Conservation (phyloP, 2,888 invertebrate genomes). For the Erebia palarica region DNA sequence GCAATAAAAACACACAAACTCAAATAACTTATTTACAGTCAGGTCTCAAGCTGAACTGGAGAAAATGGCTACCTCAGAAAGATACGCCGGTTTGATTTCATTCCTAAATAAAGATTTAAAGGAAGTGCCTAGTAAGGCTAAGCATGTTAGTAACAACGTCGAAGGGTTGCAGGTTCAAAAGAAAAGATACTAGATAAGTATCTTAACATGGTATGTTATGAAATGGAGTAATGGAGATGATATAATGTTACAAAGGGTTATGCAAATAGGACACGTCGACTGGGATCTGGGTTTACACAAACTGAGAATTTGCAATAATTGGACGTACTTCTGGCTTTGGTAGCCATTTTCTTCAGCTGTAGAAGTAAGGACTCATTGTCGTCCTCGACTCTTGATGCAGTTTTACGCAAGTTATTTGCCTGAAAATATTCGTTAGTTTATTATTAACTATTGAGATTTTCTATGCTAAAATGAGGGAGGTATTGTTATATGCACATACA, state of each 20-base stretch:
- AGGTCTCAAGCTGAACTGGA: constrained; percentile 60
- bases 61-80: constrained; percentile 81
- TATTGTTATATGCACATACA: constrained; percentile 47
- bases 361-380: constrained; percentile 97
- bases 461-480: constrained; percentile 36
- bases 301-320: constrained; percentile 65
- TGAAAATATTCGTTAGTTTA: constrained; percentile 82
- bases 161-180: constrained; percentile 50
- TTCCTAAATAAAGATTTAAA: constrained; percentile 47
- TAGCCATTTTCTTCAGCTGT: constrained; percentile 98
- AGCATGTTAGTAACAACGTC: constrained; percentile 70
- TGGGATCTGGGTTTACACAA: constrained; percentile 54
- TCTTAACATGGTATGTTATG: constrained; percentile 44
- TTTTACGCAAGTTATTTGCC: constrained; percentile 94
- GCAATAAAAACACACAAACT: constrained; percentile 25
- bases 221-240: constrained; percentile 40
- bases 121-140: constrained; percentile 46
- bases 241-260: constrained; percentile 42
- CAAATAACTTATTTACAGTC: constrained; percentile 30
- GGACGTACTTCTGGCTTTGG: constrained; percentile 90
- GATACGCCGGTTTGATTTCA: constrained; percentile 59
- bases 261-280: constrained; percentile 40
- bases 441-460: constrained; percentile 47
- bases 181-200: constrained; percentile 47
- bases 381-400: constrained; percentile 95